phyloP scores from a whole-genome alignment of 1,140 invertebrate genomes.

The Drosophila oshimai region DNA sequence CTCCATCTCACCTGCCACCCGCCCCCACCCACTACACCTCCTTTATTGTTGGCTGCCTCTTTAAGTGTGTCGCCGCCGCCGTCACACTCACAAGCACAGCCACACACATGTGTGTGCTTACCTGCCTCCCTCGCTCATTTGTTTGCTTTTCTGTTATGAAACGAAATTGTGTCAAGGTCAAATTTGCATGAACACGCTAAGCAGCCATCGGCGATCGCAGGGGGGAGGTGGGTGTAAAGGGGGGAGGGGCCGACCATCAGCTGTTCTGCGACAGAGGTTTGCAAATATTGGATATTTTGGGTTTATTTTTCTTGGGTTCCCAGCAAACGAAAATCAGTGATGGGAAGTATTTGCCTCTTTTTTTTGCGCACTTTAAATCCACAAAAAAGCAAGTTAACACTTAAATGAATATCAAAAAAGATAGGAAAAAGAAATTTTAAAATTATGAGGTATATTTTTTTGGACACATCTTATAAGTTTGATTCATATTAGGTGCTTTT shows the following conservation, averaged over 20 bases:
- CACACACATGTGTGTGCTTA: constrained; percentile 12
- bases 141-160: constrained; percentile 78
- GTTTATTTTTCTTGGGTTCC: neutral
- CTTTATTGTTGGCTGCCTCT: neutral
- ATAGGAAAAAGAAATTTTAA: too few species aligned
- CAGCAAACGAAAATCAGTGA: neutral
- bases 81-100: constrained; percentile 30
- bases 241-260: constrained; percentile 8
- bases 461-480: too few species aligned
- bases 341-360: constrained; percentile 2
- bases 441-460: too few species aligned
- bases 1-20: constrained; percentile 31
- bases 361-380: neutral
- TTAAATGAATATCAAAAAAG: neutral
- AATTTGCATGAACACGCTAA: constrained; percentile 80
- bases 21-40: neutral
- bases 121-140: constrained; percentile 65
- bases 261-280: constrained; percentile 42
- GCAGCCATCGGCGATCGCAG: constrained; percentile 21
- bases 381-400: neutral
- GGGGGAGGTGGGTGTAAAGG: neutral
- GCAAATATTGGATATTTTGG: constrained; percentile 43
- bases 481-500: too few species aligned
- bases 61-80: constrained; percentile 45
- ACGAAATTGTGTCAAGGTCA: constrained; percentile 78